These are phyloP conservation scores for Otolemur crassicaudatus DNA, from an alignment of 2,797 vertebrate genomes.

Conservation along the genomic window DNA sequence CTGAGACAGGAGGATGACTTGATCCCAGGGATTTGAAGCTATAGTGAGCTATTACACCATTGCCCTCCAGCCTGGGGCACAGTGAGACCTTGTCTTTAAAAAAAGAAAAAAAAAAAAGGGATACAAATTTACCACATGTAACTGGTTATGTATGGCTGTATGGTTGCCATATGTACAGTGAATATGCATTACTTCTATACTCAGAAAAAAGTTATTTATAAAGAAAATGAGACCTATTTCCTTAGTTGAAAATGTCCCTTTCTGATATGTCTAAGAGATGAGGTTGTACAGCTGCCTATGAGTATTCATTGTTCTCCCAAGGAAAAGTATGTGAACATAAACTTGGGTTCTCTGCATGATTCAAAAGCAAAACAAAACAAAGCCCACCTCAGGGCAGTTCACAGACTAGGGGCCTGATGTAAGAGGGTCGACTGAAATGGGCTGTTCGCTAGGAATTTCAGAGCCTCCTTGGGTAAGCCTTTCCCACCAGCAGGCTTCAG, in stretches of 20 bases:
- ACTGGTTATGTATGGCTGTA: background rate
- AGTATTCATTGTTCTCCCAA: background rate
- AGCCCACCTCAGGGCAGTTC: background rate
- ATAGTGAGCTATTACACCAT: no score
- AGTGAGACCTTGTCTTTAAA: no score
- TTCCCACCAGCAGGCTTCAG: background rate
- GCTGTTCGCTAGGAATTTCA: background rate
- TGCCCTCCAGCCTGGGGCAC: no score
- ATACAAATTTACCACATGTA: background rate
- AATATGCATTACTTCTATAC: background rate
- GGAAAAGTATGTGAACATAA: background rate
- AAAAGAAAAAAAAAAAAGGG: background rate
- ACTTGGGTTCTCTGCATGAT: background rate
- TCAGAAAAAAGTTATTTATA: background rate
- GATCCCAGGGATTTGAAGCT: no score
- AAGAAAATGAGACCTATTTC: background rate
- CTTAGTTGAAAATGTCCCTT: background rate
- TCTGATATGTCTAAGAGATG: accelerated
- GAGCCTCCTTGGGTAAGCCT: background rate
- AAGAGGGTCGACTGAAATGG: background rate
- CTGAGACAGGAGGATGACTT: no score
- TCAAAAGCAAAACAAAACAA: background rate
- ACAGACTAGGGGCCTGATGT: background rate
- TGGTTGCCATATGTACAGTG: background rate
- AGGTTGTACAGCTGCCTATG: background rate